Evolutionary conservation across 2,797 vertebrate species (phyloP).

Genomic region (Falco concolor): DNA sequence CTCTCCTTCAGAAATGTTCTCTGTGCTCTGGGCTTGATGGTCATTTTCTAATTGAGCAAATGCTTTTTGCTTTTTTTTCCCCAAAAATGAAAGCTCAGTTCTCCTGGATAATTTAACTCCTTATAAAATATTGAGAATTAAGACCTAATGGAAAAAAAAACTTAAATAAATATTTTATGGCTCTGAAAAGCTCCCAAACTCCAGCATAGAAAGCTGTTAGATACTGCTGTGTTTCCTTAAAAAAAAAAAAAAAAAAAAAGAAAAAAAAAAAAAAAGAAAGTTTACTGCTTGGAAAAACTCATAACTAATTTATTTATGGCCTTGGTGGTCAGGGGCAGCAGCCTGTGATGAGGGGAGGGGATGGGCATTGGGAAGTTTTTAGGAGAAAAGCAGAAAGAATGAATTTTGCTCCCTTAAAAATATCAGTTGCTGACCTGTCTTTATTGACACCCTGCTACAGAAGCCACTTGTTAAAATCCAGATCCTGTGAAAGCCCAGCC

Average conservation of each 20-base stretch:
- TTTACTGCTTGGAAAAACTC: constrained; percentile 68
- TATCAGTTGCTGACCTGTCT: neutral
- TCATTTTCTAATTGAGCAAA: neutral
- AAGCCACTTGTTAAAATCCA: neutral
- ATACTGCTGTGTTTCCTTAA: constrained; percentile 24
- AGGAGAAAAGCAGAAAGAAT: neutral
- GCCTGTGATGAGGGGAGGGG: neutral
- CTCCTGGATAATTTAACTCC: constrained; percentile 65
- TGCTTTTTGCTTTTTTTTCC: neutral
- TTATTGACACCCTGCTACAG: neutral
- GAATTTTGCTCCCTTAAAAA: neutral
- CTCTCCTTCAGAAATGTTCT: neutral
- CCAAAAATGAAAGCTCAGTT: constrained; percentile 41
- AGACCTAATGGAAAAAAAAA: constrained; percentile 62
- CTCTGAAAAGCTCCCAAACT: constrained; percentile 57
- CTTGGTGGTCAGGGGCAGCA: constrained; percentile 9
- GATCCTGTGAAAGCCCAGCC: neutral
- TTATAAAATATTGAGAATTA: constrained; percentile 72
- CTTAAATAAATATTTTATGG: constrained; percentile 57
- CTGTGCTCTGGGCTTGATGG: neutral
- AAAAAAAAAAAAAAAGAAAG: neutral
- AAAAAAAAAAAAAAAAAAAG: neutral
- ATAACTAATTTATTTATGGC: constrained; percentile 53
- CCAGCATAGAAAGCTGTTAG: constrained; percentile 50
- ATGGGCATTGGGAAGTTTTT: neutral